Percentiles rank a stretch among this genome's conserved stretches.
Conservation (phyloP, 2,797 vertebrate genomes). For the Vipera latastei region DNA sequence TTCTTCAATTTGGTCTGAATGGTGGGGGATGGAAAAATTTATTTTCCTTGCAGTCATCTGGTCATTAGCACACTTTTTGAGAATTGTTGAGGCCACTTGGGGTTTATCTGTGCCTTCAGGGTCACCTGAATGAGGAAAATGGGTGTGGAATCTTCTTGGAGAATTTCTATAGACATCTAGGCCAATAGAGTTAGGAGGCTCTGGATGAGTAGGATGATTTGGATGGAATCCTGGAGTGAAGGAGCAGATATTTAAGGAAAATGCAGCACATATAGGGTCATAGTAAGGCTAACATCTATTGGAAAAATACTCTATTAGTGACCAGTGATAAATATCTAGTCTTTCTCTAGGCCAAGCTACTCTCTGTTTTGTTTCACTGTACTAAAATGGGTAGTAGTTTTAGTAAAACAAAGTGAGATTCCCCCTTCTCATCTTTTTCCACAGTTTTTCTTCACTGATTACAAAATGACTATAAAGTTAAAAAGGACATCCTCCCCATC, state of each 20-base stretch:
- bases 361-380: not conserved
- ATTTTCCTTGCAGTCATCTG: too few species aligned
- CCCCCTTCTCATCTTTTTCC: not conserved
- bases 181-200: not conserved
- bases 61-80: too few species aligned
- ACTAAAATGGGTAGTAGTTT: not conserved
- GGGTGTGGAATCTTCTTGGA: too few species aligned
- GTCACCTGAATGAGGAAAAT: too few species aligned
- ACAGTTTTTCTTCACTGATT: not conserved
- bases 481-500: not conserved
- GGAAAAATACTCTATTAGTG: not conserved
- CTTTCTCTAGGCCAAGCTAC: not conserved
- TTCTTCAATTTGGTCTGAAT: too few species aligned
- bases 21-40: too few species aligned
- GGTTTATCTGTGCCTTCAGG: too few species aligned
- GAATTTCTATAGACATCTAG: not conserved
- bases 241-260: not conserved
- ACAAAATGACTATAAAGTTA: not conserved
- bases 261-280: not conserved
- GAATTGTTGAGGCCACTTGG: too few species aligned
- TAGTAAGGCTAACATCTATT: not conserved
- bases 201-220: not conserved
- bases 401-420: not conserved
- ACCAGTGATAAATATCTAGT: not conserved
- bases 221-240: not conserved